A percentile compares a stretch with the other conserved stretches of the same genome.
phyloP scores from a whole-genome alignment of 2,888 invertebrate genomes.

The Calliscelio sp. region DNA sequence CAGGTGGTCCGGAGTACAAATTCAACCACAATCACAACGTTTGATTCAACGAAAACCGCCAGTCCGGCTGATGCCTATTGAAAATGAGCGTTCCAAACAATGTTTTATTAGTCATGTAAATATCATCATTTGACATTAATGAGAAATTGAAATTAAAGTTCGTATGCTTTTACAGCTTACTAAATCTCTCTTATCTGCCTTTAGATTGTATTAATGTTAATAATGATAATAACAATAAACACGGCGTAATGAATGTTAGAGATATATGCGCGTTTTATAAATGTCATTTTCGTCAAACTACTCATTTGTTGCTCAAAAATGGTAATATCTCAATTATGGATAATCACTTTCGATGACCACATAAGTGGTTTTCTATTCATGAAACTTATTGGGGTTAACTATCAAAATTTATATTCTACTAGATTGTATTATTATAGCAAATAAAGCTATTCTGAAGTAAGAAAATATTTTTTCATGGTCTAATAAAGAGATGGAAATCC shows the following conservation, averaged over 20 bases:
- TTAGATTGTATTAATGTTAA: constrained; percentile 42
- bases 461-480: no score
- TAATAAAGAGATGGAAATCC: no score
- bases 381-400: no score
- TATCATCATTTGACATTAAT: constrained; percentile 58
- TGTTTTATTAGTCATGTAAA: constrained; percentile 49
- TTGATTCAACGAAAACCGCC: constrained; percentile 8
- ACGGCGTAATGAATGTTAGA: constrained; percentile 29
- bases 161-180: constrained; percentile 47
- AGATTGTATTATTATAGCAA: no score
- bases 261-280: constrained; percentile 18
- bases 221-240: constrained; percentile 44
- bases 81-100: not conserved
- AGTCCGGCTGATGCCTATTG: not conserved
- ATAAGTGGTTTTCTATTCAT: no score
- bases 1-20: constrained; percentile 29
- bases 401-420: no score
- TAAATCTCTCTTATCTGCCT: constrained; percentile 57
- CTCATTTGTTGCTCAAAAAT: not conserved
- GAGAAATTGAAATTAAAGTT: constrained; percentile 60
- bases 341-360: constrained; percentile 8
- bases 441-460: no score
- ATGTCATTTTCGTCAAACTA: constrained; percentile 2
- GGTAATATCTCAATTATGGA: constrained; percentile 9
- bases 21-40: constrained; percentile 17